Percentiles rank a stretch among this genome's conserved stretches.
Evolutionary conservation across 2,888 invertebrate genomes (phyloP).

Genomic region (Catocala nupta): DNA sequence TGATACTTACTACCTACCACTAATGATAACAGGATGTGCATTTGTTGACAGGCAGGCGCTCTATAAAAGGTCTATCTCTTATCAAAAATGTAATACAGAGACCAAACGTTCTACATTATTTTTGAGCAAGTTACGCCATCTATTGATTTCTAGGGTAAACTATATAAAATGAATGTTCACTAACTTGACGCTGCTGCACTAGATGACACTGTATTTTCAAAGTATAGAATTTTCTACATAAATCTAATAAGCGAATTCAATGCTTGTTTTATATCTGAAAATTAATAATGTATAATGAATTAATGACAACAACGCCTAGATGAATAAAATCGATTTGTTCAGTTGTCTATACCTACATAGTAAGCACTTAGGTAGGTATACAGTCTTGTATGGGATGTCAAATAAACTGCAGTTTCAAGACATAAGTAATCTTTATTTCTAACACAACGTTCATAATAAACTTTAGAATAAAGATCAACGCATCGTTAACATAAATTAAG

Average conservation of each 20-base stretch:
- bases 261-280: no score
- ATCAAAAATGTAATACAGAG: slow-evolving; percentile 24
- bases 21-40: no score
- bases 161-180: slow-evolving; percentile 6
- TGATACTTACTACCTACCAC: no score
- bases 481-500: slow-evolving; percentile 61
- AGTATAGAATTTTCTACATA: no score
- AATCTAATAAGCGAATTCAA: no score
- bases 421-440: slow-evolving; percentile 79
- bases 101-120: slow-evolving; percentile 15
- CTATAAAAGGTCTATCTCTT: slow-evolving; percentile 22
- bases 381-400: slow-evolving; percentile 16
- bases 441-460: slow-evolving; percentile 74
- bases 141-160: slow-evolving; percentile 13
- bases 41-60: slow-evolving; percentile 14
- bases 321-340: no score
- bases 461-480: slow-evolving; percentile 61
- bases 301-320: no score
- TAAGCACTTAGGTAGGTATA: background rate
- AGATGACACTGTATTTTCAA: slow-evolving; percentile 36
- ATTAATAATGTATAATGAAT: no score
- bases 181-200: slow-evolving; percentile 23
- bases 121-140: slow-evolving; percentile 39
- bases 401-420: slow-evolving; percentile 57
- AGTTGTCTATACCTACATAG: no score